A percentile compares a stretch with the other conserved stretches of the same genome.
These are phyloP conservation scores for Chymomyza amoena DNA, from an alignment of 2,888 invertebrate genomes.

Conservation along the genomic window DNA sequence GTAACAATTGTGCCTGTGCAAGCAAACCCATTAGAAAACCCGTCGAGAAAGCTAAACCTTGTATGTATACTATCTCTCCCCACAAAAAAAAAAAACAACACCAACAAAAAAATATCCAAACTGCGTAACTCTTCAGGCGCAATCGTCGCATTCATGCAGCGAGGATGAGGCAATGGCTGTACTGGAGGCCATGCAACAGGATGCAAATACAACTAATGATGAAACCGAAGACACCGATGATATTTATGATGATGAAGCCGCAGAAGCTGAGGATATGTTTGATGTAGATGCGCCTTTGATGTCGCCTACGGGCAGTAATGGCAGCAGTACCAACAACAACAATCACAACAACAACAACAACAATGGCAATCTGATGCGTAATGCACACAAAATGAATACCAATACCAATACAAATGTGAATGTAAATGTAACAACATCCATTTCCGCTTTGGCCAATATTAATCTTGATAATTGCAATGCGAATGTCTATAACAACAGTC, in stretches of 20 bases:
- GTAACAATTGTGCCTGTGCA: neutral
- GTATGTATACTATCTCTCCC: constrained; percentile 54
- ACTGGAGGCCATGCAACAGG: constrained; percentile 56
- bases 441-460: constrained; percentile 58
- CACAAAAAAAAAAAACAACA: constrained; percentile 15
- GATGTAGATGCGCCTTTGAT: constrained; percentile 61
- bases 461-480: constrained; percentile 76
- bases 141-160: constrained; percentile 69
- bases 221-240: constrained; percentile 62
- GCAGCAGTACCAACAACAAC: constrained; percentile 24
- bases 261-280: constrained; percentile 63
- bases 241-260: constrained; percentile 54
- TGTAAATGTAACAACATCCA: constrained; percentile 21
- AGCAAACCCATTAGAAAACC: constrained; percentile 14
- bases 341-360: constrained; percentile 23
- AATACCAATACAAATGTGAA: neutral
- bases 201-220: constrained; percentile 61
- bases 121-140: constrained; percentile 41
- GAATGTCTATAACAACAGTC: constrained; percentile 63
- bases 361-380: constrained; percentile 18
- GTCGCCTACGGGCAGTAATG: constrained; percentile 62
- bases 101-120: constrained; percentile 5
- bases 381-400: neutral
- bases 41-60: constrained; percentile 70
- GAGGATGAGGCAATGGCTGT: constrained; percentile 64